phyloP scores from a whole-genome alignment of 2,888 invertebrate genomes.

The Ormyrus labotus region DNA sequence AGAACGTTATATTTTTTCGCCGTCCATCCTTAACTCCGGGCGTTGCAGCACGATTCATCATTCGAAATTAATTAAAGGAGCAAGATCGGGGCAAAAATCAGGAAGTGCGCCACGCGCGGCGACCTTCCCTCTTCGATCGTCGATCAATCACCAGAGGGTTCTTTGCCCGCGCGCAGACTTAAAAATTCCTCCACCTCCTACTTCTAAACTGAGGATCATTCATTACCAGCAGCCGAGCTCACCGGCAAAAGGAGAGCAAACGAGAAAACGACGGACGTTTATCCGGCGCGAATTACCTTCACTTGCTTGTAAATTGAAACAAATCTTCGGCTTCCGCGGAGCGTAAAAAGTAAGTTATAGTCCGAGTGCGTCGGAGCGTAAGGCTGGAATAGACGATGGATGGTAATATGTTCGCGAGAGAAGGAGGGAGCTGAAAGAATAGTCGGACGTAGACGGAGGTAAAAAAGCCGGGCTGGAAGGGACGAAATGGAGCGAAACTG shows the following conservation, averaged over 20 bases:
- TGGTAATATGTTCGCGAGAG: constrained; percentile 45
- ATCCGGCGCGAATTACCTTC: constrained; percentile 57
- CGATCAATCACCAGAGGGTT: constrained; percentile 19
- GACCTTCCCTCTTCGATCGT: constrained; percentile 21
- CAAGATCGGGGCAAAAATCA: constrained; percentile 4
- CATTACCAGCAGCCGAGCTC: neutral
- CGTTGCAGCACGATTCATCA: constrained; percentile 25
- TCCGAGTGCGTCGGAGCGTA: constrained; percentile 60
- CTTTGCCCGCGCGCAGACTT: constrained; percentile 3
- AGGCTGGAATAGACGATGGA: constrained; percentile 59
- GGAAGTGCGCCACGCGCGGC: neutral
- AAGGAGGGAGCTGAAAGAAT: constrained; percentile 5
- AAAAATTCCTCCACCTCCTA: neutral
- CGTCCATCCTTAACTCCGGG: no score
- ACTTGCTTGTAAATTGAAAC: constrained; percentile 61
- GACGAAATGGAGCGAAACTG: constrained; percentile 11
- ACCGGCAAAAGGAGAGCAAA: neutral
- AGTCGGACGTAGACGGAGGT: constrained; percentile 17
- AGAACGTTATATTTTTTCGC: no score
- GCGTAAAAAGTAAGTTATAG: constrained; percentile 61
- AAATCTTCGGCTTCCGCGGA: constrained; percentile 58
- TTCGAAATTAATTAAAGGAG: constrained; percentile 44
- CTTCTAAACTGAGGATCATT: constrained; percentile 25
- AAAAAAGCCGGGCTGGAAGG: constrained; percentile 3
- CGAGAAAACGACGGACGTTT: constrained; percentile 37